Conservation (phyloP, 2,113 vertebrate species). For the Motacilla alba region DNA sequence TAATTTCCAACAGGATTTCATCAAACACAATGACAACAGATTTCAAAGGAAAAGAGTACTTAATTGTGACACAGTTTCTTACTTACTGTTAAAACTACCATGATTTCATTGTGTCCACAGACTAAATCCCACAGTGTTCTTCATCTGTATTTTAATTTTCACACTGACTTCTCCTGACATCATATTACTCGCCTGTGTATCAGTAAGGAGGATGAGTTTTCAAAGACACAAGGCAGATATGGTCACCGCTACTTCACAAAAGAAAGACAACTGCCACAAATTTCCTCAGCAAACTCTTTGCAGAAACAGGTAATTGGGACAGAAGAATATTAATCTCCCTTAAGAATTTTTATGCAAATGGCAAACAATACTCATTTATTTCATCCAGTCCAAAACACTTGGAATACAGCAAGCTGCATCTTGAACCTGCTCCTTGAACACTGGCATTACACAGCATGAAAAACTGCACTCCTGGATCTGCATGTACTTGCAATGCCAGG, state of each 20-base stretch:
- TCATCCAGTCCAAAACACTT: background rate
- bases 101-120: background rate
- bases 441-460: accelerated
- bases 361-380: background rate
- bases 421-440: background rate
- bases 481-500: accelerated
- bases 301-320: background rate
- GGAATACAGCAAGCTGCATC: background rate
- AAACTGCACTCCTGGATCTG: background rate
- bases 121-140: background rate
- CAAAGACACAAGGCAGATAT: background rate
- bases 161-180: background rate
- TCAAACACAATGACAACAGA: background rate
- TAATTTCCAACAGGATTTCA: background rate
- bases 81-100: background rate
- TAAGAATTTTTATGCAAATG: background rate
- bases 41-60: background rate
- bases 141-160: background rate
- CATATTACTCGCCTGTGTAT: background rate
- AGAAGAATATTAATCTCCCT: background rate
- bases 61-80: background rate
- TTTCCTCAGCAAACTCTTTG: background rate
- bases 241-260: background rate
- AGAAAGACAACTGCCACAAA: background rate
- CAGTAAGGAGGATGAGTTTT: background rate